Evolutionary conservation across 2,797 vertebrate species (phyloP), one percentile per base, ranked within the genome.

Genomic region (Danio choprae): DNA sequence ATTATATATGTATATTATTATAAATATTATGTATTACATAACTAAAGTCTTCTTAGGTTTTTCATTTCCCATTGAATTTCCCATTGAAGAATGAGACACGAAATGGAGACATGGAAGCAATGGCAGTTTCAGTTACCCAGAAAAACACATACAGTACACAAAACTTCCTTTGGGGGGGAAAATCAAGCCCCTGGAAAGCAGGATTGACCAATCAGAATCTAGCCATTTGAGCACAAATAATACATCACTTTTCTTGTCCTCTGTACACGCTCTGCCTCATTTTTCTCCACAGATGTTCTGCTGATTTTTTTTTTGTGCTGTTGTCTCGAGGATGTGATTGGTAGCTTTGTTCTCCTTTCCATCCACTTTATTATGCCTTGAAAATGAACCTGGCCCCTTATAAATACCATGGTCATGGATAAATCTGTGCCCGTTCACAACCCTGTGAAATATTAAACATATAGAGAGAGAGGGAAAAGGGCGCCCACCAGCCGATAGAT

Each of bases 371-470:
- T 79, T 65, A 73, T 65, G 44, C 5, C 16, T 58, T 6, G 1
- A 43, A 65, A 80, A 65, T 65, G 8, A 73, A 46, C 59, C 40
- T 11, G 10, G 44, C 50, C 67, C 7, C 53, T 70, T 79, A 70
- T 53, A 79, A 79, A 71, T 71, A 53, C 15, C 9, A 16, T 11
- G 53, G 60, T 65, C 69, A 13, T 43, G 18, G 56, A 62, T 63
- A 65, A 73, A 72, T 73, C 48, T 72, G 22, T 50, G 58, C 11
- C 22, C 3, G 16, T 65, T 46, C 69, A 56, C n/a, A 56, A 58
- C 78, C 60, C 41, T 65, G 41, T 80, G 50, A 73, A 80, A 80
- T 72, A 80, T 80, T 64, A 38, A 80, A 48, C 59, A 9, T 4
- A 58, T 1, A 41, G 22, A 62, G 46, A 22, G 72, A 48, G 53